phyloP scores from a whole-genome alignment of 2,797 vertebrate genomes.

The Lepus townsendii region DNA sequence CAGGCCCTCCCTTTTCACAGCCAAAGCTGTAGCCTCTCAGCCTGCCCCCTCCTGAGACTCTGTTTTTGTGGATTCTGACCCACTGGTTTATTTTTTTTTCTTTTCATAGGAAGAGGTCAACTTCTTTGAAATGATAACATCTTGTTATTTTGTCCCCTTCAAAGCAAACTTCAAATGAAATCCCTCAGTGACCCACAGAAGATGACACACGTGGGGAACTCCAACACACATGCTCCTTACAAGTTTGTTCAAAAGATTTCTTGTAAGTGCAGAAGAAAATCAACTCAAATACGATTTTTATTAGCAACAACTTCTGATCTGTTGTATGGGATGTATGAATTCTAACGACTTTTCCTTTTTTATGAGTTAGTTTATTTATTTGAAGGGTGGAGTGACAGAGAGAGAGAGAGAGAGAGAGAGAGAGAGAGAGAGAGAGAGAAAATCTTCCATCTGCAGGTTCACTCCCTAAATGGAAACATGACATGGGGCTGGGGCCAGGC shows the following conservation, averaged over 20 bases:
- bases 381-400: too few relatives aligned
- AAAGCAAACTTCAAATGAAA: background rate
- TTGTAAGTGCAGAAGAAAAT: background rate
- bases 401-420: too few relatives aligned
- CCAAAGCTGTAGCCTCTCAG: background rate
- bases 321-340: background rate
- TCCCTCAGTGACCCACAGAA: background rate
- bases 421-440: too few relatives aligned
- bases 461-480: too few relatives aligned
- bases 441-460: too few relatives aligned
- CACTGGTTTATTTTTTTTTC: background rate
- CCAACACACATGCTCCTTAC: background rate
- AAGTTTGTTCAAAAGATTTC: background rate
- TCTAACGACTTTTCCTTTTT: background rate
- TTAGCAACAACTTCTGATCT: background rate
- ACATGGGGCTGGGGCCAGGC: too few relatives aligned
- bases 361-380: too few relatives aligned
- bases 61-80: background rate
- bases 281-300: background rate
- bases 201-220: background rate
- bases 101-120: background rate
- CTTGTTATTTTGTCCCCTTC: background rate
- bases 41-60: background rate
- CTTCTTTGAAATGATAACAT: background rate
- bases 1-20: background rate